Conservation (phyloP, 2,113 vertebrate species). For the Atherinomorus stipes region DNA sequence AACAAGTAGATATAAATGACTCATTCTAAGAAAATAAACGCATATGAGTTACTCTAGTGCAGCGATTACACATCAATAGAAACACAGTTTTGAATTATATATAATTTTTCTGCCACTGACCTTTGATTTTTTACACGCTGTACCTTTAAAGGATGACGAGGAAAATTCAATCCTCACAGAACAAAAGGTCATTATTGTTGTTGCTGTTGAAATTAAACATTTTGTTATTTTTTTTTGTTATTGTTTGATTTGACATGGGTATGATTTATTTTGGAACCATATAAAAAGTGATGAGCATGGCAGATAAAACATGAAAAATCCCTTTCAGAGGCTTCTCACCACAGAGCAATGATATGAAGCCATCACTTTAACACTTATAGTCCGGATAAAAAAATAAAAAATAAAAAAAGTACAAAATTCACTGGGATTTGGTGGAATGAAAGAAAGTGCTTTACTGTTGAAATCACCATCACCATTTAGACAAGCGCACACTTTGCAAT, state of each 20-base stretch:
- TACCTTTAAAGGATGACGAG: too few relatives aligned
- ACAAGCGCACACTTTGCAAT: conserved; percentile 32
- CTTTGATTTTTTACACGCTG: too few relatives aligned
- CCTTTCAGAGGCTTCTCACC: not conserved
- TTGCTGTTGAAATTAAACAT: too few relatives aligned
- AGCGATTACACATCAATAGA: too few relatives aligned
- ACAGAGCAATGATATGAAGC: conserved; percentile 4
- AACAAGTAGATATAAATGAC: too few relatives aligned
- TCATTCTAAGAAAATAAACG: too few relatives aligned
- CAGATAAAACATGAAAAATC: not conserved
- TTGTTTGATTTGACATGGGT: not conserved
- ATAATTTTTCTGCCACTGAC: too few relatives aligned
- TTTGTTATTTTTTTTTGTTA: too few relatives aligned
- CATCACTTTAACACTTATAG: conserved; percentile 22
- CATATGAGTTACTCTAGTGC: too few relatives aligned
- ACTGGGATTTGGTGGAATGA: conserved; percentile 16
- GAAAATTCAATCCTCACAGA: too few relatives aligned
- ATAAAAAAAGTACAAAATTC: conserved; percentile 24
- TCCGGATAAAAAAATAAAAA: conserved; percentile 2
- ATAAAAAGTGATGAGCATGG: not conserved
- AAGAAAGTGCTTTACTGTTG: conserved; percentile 27
- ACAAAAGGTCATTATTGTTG: too few relatives aligned
- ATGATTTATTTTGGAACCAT: not conserved
- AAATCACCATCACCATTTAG: conserved; percentile 15
- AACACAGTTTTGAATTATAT: too few relatives aligned